phyloP scores from a whole-genome alignment of 2,888 invertebrate genomes.

The Idaea aversata region DNA sequence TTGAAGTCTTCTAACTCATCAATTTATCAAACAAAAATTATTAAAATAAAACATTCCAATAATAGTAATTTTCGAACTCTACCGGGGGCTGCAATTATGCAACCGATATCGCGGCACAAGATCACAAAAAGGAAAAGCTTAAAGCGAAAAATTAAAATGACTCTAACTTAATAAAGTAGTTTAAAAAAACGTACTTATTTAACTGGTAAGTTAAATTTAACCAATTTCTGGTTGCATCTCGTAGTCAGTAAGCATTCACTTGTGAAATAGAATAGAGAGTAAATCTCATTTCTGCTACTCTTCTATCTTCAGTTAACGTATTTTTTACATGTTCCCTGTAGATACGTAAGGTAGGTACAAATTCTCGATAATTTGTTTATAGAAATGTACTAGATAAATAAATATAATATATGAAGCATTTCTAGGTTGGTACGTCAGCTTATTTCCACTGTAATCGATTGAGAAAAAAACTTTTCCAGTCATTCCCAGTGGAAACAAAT shows the following conservation, averaged over 20 bases:
- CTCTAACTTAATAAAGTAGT: not conserved
- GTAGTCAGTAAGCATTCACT: constrained; percentile 25
- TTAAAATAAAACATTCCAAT: no score
- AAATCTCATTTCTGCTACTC: constrained; percentile 5
- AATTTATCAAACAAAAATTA: no score
- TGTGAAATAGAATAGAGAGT: constrained; percentile 28
- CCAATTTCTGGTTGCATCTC: constrained; percentile 29
- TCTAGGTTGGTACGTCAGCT: no score
- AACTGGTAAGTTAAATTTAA: constrained; percentile 17
- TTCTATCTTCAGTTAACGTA: not conserved
- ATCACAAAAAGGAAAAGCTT: not conserved
- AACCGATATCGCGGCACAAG: not conserved
- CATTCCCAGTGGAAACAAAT: no score
- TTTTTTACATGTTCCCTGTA: not conserved
- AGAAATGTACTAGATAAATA: no score
- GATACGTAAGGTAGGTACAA: not conserved
- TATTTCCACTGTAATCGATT: no score
- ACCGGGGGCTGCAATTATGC: no score
- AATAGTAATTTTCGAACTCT: no score
- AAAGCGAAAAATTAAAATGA: not conserved
- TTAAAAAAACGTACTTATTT: not conserved
- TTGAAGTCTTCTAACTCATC: no score
- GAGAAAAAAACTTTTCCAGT: no score
- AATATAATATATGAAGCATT: no score
- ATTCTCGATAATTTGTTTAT: no score